A percentile compares a stretch with the other conserved stretches of the same genome.
phyloP scores from a whole-genome alignment of 2,888 invertebrate genomes.

The Catocala fraxini region DNA sequence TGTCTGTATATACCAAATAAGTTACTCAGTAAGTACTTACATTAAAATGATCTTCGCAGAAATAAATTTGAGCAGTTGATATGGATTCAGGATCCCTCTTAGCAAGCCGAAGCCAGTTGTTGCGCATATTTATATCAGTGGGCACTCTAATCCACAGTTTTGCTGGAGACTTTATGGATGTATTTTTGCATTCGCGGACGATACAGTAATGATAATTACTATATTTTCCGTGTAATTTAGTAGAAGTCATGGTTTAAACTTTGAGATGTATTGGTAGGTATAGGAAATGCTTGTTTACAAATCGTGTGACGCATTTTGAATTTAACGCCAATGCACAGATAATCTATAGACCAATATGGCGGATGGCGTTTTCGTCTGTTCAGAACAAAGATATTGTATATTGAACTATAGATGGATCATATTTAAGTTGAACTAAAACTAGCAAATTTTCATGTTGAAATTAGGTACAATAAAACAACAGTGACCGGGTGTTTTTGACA shows the following conservation, averaged over 20 bases:
- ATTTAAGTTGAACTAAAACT: no score
- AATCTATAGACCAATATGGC: no score
- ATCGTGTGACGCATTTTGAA: no score
- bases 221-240: conserved; percentile 1
- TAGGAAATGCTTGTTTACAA: no score
- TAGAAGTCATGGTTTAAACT: neutral
- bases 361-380: no score
- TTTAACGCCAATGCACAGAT: no score
- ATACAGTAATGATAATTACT: conserved; percentile 7
- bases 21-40: conserved; percentile 6
- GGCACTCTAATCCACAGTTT: conserved; percentile 10
- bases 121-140: neutral
- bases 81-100: neutral
- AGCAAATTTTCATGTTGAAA: no score
- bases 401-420: no score
- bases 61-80: neutral
- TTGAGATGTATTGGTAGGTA: no score
- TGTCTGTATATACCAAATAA: neutral
- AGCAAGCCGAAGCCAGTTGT: conserved; percentile 3
- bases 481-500: no score
- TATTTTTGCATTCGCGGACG: conserved; percentile 4
- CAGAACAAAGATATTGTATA: no score
- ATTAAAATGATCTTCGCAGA: conserved; percentile 16
- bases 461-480: no score
- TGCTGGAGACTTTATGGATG: neutral